Base-by-base conservation (phyloP, 2,113 vertebrate genomes). In the Machaerirhynchus nigripectus region DNA sequence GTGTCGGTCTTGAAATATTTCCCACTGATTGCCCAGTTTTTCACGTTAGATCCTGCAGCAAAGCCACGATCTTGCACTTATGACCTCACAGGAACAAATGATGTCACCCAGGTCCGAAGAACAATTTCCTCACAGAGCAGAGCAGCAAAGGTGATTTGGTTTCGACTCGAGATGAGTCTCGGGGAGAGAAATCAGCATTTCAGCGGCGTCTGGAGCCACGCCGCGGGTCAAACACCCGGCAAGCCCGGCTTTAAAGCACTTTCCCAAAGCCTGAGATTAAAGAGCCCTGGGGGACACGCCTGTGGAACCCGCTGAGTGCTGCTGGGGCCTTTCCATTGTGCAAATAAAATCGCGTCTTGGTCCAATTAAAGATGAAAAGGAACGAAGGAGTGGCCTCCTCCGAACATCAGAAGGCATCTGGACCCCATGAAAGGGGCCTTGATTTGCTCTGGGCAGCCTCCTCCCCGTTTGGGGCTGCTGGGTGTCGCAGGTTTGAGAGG, bases 311-410 rank as follows among this genome's bases (percentile, higher is more conserved):
- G 82, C 76, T 46, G 90, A 37, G 71, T 2, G 37, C 9, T 8
- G 42, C 26, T 11, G 75, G 64, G 44, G 93, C n/a, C 75, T 87
- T 69, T 27, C 18, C 46, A 30, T 1, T 42, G 78, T 4, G 73
- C 82, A 76, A 95, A 92, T 82, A 60, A 91, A 95, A 90, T 75
- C 60, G 0, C 4, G 46, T 35, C 90, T 90, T 87, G 93, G 49
- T 68, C 85, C 92, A 92, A 94, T 94, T 95, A 95, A 71, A 96
- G 95, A 96, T 90, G 95, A 94, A 94, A 97, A 88, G 92, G 55
- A 87, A 53, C 6, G 3, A 75, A 75, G 56, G 49, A 93, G 68
- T 1, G 31, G 83, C 75, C 85, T 83, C 44, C 88, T 92, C 7
- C 0, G 37, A 77, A 84, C 35, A 13, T 85, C 11, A 64, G 68